Conservation (phyloP, 2,888 invertebrate genomes). For the Cataglyphis livida region DNA sequence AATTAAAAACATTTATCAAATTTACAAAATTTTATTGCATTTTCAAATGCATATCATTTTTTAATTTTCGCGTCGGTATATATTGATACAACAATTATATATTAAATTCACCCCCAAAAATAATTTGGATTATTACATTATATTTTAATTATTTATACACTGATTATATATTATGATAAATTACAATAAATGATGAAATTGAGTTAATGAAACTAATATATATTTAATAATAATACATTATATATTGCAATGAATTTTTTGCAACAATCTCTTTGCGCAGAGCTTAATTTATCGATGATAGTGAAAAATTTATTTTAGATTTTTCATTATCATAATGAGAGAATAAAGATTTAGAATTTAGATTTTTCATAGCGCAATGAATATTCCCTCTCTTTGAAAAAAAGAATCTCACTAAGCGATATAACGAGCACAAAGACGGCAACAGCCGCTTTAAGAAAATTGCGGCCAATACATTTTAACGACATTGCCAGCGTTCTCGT, state of each 20-base stretch:
- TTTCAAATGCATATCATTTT: background rate
- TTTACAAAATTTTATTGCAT: background rate
- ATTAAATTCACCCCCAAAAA: background rate
- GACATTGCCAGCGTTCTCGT: slow-evolving; percentile 21
- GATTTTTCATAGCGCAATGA: background rate
- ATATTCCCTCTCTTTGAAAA: background rate
- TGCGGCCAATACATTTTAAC: slow-evolving; percentile 45
- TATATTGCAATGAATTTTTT: background rate
- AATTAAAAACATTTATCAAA: background rate
- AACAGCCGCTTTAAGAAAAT: slow-evolving; percentile 16
- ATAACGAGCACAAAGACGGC: background rate
- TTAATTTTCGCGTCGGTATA: background rate
- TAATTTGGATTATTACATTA: background rate
- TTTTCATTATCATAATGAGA: background rate
- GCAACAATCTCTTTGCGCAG: background rate
- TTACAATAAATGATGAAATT: background rate
- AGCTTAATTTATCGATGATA: background rate
- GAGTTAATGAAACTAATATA: slow-evolving; percentile 1
- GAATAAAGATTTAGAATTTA: too few relatives aligned
- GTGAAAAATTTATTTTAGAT: background rate
- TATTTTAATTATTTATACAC: background rate
- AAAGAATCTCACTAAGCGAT: background rate
- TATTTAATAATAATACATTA: slow-evolving; percentile 16
- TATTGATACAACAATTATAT: background rate
- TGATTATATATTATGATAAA: background rate